A percentile compares a stretch with the other conserved stretches of the same genome.
Conservation (phyloP, 2,797 vertebrate genomes). For the Mormyrus proboscirostris region DNA sequence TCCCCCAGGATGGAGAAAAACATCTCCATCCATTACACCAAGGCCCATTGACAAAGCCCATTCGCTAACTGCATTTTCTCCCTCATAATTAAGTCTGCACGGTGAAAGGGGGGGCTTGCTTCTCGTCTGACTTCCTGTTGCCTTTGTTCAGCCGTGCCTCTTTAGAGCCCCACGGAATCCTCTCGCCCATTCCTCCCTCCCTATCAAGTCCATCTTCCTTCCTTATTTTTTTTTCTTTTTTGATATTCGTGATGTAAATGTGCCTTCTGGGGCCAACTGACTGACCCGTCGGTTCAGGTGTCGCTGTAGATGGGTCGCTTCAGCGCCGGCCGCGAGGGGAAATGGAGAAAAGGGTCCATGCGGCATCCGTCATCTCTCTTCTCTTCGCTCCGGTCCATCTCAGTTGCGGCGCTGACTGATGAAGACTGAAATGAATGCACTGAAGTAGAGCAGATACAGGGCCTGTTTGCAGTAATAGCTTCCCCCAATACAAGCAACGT, state of each 20-base stretch:
- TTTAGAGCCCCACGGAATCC: background rate
- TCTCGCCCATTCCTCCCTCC: background rate
- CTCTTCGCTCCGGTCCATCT: slow-evolving; percentile 30
- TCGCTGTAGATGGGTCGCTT: background rate
- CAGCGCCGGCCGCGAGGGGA: background rate
- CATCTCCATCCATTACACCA: slow-evolving; percentile 18
- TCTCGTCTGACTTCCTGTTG: slow-evolving; percentile 18
- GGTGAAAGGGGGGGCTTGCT: background rate
- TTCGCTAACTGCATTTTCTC: slow-evolving; percentile 14
- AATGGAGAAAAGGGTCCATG: background rate
- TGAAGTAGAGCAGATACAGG: slow-evolving; percentile 47
- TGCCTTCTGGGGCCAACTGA: background rate
- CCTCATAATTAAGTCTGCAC: slow-evolving; percentile 19
- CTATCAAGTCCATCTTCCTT: background rate
- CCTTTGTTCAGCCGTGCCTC: background rate
- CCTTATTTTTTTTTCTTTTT: background rate
- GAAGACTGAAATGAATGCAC: slow-evolving; percentile 39
- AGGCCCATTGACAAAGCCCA: slow-evolving; percentile 12
- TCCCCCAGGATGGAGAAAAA: slow-evolving; percentile 2
- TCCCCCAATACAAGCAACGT: slow-evolving; percentile 32
- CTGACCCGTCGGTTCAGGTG: background rate
- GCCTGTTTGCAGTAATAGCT: slow-evolving; percentile 30
- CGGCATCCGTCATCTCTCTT: slow-evolving; percentile 38
- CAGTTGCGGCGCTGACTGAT: slow-evolving; percentile 41
- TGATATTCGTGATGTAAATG: background rate